Base-by-base conservation (phyloP, 2,797 vertebrate species). In the Megalops cyprinoides region DNA sequence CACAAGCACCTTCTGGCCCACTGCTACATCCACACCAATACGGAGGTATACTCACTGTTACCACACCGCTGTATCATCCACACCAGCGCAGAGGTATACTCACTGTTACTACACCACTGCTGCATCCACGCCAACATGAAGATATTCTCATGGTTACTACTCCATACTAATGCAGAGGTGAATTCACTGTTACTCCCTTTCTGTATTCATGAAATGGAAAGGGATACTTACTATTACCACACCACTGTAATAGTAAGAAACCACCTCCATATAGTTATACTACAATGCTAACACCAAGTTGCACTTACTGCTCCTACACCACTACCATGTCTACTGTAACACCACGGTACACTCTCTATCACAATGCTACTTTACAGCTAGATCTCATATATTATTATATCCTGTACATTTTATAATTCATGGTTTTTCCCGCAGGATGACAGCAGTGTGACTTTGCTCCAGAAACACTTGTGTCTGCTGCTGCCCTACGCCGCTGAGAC, bases 1-100 rank as follows among this genome's bases (percentile, higher is more conserved):
- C 94, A 96, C 80, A 95, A 93, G 86, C 95, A 96, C 88, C 90
- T 96, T 62, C 91, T 96, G 6, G 93, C 93, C 44, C 94, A 95
- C 86, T 96, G 95, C 85, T 95, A 90, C 87, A 89, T 94, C 84
- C 90, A 92, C 79, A 90, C 90, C 62, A 89, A 86, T 81, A 71
- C 90, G 1, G 92, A 95, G 92, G 95, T 96, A 82, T 4, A 28
- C 28, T 23, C 37, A 55, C 25, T 20, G 20, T 79, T 15, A 28
- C 15, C 25, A 31, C 14, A 69, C 15, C 76, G 75, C 80, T 2
- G 15, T 48, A n/a, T 15, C 34, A 74, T 74, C 6, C 20, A 56
- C 20, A 56, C 51, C 18, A 18, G 31, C 53, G 31, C 58, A 7
- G 31, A 83, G 82, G 84, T 85, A 37, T 46, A 18, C 62, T 49